Conservation (phyloP, 2,797 vertebrate species). For the Malurus leucopterus region DNA sequence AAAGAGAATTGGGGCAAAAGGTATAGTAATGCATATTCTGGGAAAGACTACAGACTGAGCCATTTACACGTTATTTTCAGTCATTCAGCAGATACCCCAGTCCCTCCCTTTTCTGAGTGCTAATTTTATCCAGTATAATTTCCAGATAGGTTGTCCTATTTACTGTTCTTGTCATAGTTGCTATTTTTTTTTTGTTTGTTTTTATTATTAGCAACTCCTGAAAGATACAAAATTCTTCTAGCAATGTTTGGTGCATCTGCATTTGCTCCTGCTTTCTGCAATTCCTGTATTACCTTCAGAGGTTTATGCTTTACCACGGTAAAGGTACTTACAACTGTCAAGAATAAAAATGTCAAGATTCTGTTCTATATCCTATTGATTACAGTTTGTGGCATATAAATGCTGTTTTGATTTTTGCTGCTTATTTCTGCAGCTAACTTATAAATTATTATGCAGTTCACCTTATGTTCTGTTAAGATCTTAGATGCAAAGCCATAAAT, state of each 20-base stretch:
- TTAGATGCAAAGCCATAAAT: not conserved
- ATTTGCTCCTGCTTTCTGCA: not conserved
- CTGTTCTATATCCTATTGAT: not conserved
- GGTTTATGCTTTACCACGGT: not conserved
- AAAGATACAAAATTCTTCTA: not conserved
- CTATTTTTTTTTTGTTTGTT: not conserved
- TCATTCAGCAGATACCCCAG: not conserved
- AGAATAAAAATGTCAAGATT: not conserved
- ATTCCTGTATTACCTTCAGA: not conserved
- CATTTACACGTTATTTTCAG: not conserved
- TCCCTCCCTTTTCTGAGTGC: not conserved
- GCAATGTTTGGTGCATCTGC: not conserved
- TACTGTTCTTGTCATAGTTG: not conserved
- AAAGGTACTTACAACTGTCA: not conserved
- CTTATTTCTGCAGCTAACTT: not conserved
- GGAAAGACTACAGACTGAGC: not conserved
- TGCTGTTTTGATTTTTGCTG: not conserved
- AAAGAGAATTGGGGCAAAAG: not conserved
- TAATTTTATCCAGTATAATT: not conserved
- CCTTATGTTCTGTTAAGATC: not conserved
- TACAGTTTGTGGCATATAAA: not conserved
- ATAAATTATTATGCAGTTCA: not conserved
- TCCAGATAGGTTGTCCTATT: not conserved
- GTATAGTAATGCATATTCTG: not conserved
- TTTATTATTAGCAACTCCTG: not conserved